phyloP scores from a whole-genome alignment of 2,888 invertebrate genomes.

The Pasiphila rectangulata region DNA sequence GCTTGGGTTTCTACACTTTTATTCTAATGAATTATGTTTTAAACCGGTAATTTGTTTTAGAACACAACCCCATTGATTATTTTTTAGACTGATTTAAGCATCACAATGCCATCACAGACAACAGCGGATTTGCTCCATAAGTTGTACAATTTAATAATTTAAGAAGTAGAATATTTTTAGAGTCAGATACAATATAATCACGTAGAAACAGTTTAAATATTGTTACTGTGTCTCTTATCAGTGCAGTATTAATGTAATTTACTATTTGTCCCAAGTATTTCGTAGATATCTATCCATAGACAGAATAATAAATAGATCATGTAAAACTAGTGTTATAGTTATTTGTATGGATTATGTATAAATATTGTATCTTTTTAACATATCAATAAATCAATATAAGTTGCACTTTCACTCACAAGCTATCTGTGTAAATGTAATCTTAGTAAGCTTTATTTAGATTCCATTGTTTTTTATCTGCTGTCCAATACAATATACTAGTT shows the following conservation, averaged over 20 bases:
- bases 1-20: conserved; percentile 48
- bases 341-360: conserved; percentile 41
- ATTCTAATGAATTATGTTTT: conserved; percentile 36
- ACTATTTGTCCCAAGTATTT: conserved; percentile 57
- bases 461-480: conserved; percentile 23
- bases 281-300: conserved; percentile 54
- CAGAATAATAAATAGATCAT: conserved; percentile 47
- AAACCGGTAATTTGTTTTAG: conserved; percentile 45
- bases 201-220: conserved; percentile 32
- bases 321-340: conserved; percentile 49
- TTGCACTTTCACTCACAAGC: conserved; percentile 25
- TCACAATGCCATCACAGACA: conserved; percentile 70
- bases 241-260: conserved; percentile 63
- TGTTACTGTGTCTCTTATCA: conserved; percentile 57
- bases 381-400: conserved; percentile 32
- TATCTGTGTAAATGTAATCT: conserved; percentile 13
- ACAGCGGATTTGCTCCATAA: conserved; percentile 38
- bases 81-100: conserved; percentile 60
- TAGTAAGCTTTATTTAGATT: conserved; percentile 17
- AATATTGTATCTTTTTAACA: conserved; percentile 26
- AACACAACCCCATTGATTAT: conserved; percentile 41
- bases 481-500: conserved; percentile 31
- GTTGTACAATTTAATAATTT: conserved; percentile 44
- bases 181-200: conserved; percentile 46
- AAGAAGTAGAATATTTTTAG: conserved; percentile 43